These are phyloP conservation scores for Aleadryas rufinucha DNA, from an alignment of 2,113 vertebrate genomes.

Conservation along the genomic window DNA sequence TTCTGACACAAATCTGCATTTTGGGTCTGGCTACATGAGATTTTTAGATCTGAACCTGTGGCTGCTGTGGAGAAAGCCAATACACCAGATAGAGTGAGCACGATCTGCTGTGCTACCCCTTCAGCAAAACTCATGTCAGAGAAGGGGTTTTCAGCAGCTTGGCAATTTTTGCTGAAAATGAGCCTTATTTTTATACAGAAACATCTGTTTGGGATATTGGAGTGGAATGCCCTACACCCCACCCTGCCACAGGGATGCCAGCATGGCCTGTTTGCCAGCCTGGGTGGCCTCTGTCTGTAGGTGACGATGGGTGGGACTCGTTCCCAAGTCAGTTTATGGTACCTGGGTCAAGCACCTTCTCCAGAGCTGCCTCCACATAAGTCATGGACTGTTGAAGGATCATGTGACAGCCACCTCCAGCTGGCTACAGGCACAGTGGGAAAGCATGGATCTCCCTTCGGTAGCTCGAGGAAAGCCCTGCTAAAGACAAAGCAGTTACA, in stretches of 20 bases:
- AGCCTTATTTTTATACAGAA: not conserved
- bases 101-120: not conserved
- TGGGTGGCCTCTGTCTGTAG: not conserved
- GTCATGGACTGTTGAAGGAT: rapidly evolving
- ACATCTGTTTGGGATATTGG: not conserved
- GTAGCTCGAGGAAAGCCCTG: not conserved
- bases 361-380: not conserved
- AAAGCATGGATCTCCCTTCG: rapidly evolving
- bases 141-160: not conserved
- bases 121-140: not conserved
- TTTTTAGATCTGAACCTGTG: not conserved
- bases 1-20: not conserved
- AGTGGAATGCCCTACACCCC: not conserved
- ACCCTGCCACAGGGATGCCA: not conserved
- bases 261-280: not conserved
- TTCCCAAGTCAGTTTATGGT: not conserved
- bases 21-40: not conserved
- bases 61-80: not conserved
- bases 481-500: not conserved
- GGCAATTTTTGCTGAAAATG: not conserved
- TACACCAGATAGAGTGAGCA: rapidly evolving
- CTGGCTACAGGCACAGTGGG: not conserved
- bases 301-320: not conserved
- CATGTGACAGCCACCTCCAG: not conserved
- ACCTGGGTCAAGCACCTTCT: not conserved